Percentiles rank a stretch among this genome's conserved stretches.
These are phyloP conservation scores for Tolmerus cingulatus DNA, from an alignment of 2,888 invertebrate genomes.

Conservation along the genomic window DNA sequence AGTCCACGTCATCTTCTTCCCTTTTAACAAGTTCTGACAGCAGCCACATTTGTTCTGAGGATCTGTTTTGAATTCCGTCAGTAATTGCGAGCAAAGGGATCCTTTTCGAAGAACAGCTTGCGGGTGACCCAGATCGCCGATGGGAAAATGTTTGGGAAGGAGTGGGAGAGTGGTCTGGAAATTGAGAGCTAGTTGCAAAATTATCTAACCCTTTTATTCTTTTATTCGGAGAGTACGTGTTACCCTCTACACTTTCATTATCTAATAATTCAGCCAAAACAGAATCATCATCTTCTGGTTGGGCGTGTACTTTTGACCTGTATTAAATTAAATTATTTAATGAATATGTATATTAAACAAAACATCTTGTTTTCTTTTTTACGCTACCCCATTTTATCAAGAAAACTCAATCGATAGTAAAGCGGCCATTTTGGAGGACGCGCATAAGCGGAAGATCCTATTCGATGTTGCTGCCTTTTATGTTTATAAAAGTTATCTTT, in stretches of 20 bases:
- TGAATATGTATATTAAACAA: not conserved
- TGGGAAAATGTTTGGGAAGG: not conserved
- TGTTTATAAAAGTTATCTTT: not conserved
- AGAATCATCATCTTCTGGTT: not conserved
- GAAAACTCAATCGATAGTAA: not conserved
- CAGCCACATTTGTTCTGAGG: not conserved
- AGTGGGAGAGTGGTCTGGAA: not conserved
- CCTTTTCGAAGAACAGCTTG: not conserved
- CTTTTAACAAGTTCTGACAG: not conserved
- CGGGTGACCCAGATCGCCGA: not conserved
- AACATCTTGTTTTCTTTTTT: not conserved
- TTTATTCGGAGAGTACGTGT: not conserved
- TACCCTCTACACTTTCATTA: not conserved
- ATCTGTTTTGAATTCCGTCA: not conserved
- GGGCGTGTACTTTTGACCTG: not conserved
- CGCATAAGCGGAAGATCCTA: not conserved
- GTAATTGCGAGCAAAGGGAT: not conserved
- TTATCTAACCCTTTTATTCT: not conserved
- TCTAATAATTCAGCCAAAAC: not conserved
- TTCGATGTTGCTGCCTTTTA: not conserved
- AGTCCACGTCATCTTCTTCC: not conserved
- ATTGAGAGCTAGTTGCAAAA: not conserved
- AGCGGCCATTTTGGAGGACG: not conserved
- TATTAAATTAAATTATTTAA: not conserved
- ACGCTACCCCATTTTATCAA: not conserved